Conservation (phyloP, 2,797 vertebrate genomes). For the Furcifer pardalis region DNA sequence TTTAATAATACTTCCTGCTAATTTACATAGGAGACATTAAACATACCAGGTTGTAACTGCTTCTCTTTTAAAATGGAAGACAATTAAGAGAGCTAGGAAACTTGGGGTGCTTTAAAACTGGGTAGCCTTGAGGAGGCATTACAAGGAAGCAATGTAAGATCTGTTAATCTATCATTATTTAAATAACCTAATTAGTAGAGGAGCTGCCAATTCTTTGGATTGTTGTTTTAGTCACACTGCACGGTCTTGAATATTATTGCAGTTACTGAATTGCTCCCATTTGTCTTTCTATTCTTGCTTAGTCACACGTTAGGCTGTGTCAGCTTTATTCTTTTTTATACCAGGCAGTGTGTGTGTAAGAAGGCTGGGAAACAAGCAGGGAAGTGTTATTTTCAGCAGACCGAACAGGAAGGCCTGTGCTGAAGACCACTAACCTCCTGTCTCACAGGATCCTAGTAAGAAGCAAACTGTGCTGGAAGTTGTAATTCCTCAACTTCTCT, state of each 20-base stretch:
- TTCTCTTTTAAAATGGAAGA: neutral
- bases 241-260: neutral
- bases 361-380: neutral
- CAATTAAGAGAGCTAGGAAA: neutral
- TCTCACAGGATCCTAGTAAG: too few relatives aligned
- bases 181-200: neutral
- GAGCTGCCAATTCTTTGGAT: neutral
- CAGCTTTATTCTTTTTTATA: neutral
- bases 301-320: neutral
- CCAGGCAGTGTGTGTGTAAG: neutral
- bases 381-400: too few relatives aligned
- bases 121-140: neutral
- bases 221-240: neutral
- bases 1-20: neutral
- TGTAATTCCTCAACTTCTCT: neutral
- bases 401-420: too few relatives aligned
- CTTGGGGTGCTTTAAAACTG: neutral
- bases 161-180: neutral
- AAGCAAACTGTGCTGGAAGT: neutral
- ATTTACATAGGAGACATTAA: neutral
- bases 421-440: neutral
- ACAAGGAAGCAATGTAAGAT: neutral
- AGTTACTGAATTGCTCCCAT: neutral
- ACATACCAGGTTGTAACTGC: neutral
- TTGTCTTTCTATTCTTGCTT: neutral